These are phyloP conservation scores for Ophion ventricosus DNA, from an alignment of 2,888 invertebrate genomes.

Conservation along the genomic window DNA sequence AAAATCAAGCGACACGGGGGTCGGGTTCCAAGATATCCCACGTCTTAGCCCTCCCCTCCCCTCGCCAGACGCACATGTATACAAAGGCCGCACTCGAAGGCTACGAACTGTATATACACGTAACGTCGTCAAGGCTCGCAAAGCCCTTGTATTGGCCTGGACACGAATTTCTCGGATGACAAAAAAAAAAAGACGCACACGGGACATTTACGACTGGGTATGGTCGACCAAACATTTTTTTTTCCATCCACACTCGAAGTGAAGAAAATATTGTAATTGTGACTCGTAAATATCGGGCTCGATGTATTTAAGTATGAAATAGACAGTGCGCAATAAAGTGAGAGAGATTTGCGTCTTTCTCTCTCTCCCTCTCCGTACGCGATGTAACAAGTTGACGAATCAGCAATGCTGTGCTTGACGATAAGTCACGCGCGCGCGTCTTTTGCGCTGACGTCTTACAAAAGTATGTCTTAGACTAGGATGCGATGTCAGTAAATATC, in stretches of 20 bases:
- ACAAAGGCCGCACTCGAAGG: background rate
- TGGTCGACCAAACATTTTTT: background rate
- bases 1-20: background rate
- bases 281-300: background rate
- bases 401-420: background rate
- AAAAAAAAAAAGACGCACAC: background rate
- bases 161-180: background rate
- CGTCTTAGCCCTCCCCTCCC: background rate
- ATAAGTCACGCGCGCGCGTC: background rate
- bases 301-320: background rate
- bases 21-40: background rate
- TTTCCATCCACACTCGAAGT: background rate
- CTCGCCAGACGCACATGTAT: background rate
- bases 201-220: background rate
- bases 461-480: background rate
- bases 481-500: background rate
- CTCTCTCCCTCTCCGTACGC: background rate
- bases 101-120: background rate
- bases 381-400: background rate
- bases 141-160: background rate
- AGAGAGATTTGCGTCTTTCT: background rate
- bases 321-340: background rate
- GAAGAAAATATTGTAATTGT: background rate
- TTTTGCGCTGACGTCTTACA: background rate
- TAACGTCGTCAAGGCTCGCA: background rate